phyloP scores from a whole-genome alignment of 2,888 invertebrate genomes.

The Mythimna lalbum region DNA sequence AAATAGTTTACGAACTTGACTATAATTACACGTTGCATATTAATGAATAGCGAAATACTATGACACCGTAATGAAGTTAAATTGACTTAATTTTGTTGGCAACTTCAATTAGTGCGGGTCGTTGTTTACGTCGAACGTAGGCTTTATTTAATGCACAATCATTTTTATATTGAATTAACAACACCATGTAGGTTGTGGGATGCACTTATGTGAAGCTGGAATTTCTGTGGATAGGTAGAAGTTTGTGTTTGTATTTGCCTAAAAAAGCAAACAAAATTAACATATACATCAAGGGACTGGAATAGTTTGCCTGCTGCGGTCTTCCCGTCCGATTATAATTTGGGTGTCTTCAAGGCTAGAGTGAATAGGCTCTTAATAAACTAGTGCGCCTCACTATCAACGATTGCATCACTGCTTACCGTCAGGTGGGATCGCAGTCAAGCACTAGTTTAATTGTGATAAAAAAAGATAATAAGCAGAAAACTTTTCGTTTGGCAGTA shows the following conservation, averaged over 20 bases:
- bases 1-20: conserved; percentile 51
- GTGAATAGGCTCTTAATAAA: too few relatives aligned
- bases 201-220: neutral
- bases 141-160: conserved; percentile 75
- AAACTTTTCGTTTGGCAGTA: too few relatives aligned
- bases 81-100: conserved; percentile 79
- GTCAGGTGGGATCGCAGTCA: too few relatives aligned
- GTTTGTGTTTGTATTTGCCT: neutral
- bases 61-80: conserved; percentile 78
- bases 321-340: too few relatives aligned
- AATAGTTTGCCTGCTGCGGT: too few relatives aligned
- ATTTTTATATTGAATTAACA: conserved; percentile 63
- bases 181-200: conserved; percentile 8
- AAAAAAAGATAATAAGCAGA: too few relatives aligned
- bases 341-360: too few relatives aligned
- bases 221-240: neutral
- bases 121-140: conserved; percentile 73
- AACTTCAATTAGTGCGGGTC: conserved; percentile 78
- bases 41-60: conserved; percentile 75
- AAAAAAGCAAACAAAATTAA: too few relatives aligned
- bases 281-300: too few relatives aligned
- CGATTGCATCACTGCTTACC: too few relatives aligned
- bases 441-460: too few relatives aligned
- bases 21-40: conserved; percentile 70
- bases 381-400: too few relatives aligned